These are phyloP conservation scores for Campylomormyrus tamandua DNA, from an alignment of 2,113 vertebrate species.

Conservation along the genomic window DNA sequence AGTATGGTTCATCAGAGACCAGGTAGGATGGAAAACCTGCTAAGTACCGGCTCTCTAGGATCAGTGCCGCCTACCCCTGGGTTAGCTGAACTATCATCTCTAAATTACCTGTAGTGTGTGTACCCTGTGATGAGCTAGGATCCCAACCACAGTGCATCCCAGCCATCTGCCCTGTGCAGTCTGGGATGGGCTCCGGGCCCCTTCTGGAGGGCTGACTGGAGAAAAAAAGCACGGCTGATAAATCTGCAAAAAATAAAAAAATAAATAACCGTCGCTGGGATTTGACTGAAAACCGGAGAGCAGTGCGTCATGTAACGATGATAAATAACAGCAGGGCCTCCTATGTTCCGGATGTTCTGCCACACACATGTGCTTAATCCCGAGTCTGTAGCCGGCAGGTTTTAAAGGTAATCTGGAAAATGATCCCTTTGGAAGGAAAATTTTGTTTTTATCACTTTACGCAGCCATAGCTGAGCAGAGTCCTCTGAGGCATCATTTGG, in stretches of 20 bases:
- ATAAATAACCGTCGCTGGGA: neutral
- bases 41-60: neutral
- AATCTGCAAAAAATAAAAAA: neutral
- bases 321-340: neutral
- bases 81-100: neutral
- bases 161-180: neutral
- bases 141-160: neutral
- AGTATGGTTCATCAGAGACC: neutral
- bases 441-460: constrained; percentile 12
- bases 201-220: neutral
- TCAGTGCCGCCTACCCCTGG: neutral
- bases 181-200: neutral
- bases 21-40: neutral
- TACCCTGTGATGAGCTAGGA: neutral
- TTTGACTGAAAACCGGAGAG: neutral
- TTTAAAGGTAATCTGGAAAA: constrained; percentile 22
- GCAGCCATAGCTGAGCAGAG: neutral
- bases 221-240: neutral
- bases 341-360: neutral
- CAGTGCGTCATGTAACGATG: neutral
- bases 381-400: neutral
- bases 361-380: constrained; percentile 10
- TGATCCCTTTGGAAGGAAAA: constrained; percentile 13
- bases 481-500: constrained; percentile 2
- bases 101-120: neutral